Evolutionary conservation across 1,140 invertebrate species (phyloP), one percentile per base, ranked within the genome.

Genomic region (Ips nitidus): DNA sequence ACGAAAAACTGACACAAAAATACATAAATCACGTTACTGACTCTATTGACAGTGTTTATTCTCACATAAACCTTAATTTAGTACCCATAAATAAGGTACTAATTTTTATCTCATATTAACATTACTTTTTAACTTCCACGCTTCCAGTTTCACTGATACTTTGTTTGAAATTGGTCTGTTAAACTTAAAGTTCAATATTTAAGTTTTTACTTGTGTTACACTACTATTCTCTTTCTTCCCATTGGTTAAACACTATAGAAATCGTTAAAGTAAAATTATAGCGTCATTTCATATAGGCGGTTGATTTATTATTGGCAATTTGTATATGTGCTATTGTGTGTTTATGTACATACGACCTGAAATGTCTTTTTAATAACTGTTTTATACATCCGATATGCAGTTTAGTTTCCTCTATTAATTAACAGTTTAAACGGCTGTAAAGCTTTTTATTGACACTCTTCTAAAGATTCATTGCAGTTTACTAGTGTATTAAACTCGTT

Each of bases 321-420:
- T 58, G 56, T 50, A 66, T 53, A 66, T 58, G 53, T 38, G 45
- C 39, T 41, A 59, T 68, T 68, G 42, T 59, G 45, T 58, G 66
- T 68, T 61, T 68, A 57, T 68, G 57, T 68, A 60, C 41, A 61
- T 39, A 68, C 52, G 53, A 68, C 8, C 8, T 38, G n/a, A 60
- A 68, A 68, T 59, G 66, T 68, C 66, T 47, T 68, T 68, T 68
- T 68, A 68, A 68, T 68, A 68, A 68, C 66, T 68, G 66, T 68
- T 68, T 68, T 68, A 68, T 68, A 68, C 56, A 55, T 68, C 66
- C 66, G 66, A 61, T 57, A 57, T 52, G 52, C 66, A 40, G 59
- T 68, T 52, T 61, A 50, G 56, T 59, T 68, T 68, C 58, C 66
- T 68, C 66, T 68, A 41, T 68, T 61, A 68, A 68, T 68, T 68